A percentile compares a stretch with the other conserved stretches of the same genome.
phyloP scores from a whole-genome alignment of 1,140 invertebrate genomes.

The Brachionus asplanchnoidis region DNA sequence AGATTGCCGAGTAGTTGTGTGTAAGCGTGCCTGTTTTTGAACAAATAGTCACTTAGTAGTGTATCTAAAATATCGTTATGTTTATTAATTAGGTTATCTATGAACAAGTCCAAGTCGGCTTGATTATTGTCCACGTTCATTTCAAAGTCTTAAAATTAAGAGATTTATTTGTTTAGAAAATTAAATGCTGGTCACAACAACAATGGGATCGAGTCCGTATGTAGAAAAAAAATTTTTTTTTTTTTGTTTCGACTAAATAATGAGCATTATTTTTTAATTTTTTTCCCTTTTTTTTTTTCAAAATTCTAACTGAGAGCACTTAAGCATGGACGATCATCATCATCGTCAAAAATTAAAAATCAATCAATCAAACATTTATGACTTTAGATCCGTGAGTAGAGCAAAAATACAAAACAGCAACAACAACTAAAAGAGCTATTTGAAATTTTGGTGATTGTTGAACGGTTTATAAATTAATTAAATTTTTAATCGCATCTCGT shows the following conservation, averaged over 20 bases:
- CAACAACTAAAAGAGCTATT: conserved; percentile 7
- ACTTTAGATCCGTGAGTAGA: conserved; percentile 34
- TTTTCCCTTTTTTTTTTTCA: background rate
- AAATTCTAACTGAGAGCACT: background rate
- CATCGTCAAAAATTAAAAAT: conserved; percentile 38
- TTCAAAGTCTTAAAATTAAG: background rate
- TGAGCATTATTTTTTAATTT: background rate
- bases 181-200: background rate
- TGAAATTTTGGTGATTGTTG: background rate
- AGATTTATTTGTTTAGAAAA: background rate
- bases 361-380: conserved; percentile 38
- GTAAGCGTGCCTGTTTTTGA: background rate
- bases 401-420: background rate
- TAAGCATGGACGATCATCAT: background rate
- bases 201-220: background rate
- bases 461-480: conserved; percentile 40
- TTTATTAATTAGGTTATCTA: background rate
- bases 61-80: conserved; percentile 30
- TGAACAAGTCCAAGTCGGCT: background rate
- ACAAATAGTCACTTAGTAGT: background rate
- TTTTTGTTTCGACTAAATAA: too few species aligned
- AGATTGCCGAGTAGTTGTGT: background rate
- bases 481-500: conserved; percentile 10
- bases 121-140: background rate
- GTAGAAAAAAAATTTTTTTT: background rate